Conservation (phyloP, 2,888 invertebrate genomes). For the Acrobasis repandana region DNA sequence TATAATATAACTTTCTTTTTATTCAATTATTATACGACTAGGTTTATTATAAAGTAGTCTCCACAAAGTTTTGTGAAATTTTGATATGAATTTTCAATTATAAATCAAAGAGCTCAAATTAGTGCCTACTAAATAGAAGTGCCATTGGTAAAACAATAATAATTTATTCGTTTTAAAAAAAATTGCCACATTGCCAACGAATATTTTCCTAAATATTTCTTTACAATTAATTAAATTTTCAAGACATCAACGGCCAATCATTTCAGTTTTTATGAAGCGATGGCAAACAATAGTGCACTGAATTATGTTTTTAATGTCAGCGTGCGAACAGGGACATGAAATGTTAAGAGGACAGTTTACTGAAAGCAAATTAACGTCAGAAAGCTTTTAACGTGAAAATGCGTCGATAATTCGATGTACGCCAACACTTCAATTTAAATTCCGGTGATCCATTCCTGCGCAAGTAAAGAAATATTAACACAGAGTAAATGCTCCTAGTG, state of each 20-base stretch:
- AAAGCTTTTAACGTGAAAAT: slow-evolving; percentile 23
- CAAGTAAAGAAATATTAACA: slow-evolving; percentile 30
- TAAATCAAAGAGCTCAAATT: too few relatives aligned
- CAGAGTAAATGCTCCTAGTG: slow-evolving; percentile 15
- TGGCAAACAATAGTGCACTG: slow-evolving; percentile 14
- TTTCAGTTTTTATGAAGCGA: slow-evolving; percentile 8
- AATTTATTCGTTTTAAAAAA: neutral
- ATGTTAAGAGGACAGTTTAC: slow-evolving; percentile 5
- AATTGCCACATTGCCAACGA: neutral
- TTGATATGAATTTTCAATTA: too few relatives aligned
- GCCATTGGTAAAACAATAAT: too few relatives aligned
- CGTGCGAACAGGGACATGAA: slow-evolving; percentile 8
- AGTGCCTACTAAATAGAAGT: too few relatives aligned
- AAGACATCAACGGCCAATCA: slow-evolving; percentile 17
- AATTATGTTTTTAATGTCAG: slow-evolving; percentile 6
- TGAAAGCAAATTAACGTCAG: slow-evolving; percentile 22
- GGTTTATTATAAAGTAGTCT: too few relatives aligned
- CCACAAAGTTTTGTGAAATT: too few relatives aligned
- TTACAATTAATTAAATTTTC: neutral
- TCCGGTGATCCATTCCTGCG: slow-evolving; percentile 21
- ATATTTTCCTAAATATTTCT: neutral
- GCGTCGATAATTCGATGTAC: slow-evolving; percentile 17
- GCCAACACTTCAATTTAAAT: slow-evolving; percentile 4
- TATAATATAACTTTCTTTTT: too few relatives aligned
- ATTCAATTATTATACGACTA: too few relatives aligned